Conservation (phyloP, 2,888 invertebrate species). For the Sturmia bella region DNA sequence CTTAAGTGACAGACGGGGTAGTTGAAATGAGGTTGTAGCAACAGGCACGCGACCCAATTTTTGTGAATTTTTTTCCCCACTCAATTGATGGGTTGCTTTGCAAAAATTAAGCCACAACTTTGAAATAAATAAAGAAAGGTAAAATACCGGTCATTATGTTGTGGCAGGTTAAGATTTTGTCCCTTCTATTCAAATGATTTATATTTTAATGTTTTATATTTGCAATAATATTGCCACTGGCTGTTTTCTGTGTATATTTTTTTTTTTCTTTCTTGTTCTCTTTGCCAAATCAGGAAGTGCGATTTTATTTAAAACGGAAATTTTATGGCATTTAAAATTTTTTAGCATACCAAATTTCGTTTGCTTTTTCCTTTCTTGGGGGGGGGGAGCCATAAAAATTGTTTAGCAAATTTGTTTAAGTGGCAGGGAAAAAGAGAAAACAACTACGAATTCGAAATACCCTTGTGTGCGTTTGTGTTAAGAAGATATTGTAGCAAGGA, state of each 20-base stretch:
- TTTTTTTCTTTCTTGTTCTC: not conserved
- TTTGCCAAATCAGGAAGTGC: slow-evolving; percentile 46
- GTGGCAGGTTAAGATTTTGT: slow-evolving; percentile 46
- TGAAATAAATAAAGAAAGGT: not conserved
- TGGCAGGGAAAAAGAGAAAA: not conserved
- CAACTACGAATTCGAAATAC: slow-evolving; percentile 17
- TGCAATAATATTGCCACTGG: not conserved
- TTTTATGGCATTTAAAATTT: slow-evolving; percentile 63
- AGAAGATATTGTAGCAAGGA: not conserved
- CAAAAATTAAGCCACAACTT: slow-evolving; percentile 34
- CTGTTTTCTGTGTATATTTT: not conserved
- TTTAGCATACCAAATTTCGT: slow-evolving; percentile 27
- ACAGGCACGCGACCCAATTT: slow-evolving; percentile 63
- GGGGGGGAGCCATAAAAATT: slow-evolving; percentile 62
- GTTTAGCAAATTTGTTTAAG: slow-evolving; percentile 52
- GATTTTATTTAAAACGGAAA: slow-evolving; percentile 62
- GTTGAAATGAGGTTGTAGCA: slow-evolving; percentile 39
- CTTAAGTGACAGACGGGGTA: slow-evolving; percentile 2
- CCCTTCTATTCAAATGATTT: not conserved
- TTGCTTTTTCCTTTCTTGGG: not conserved
- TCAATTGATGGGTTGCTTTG: slow-evolving; percentile 8
- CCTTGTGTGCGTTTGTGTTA: not conserved
- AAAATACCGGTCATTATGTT: slow-evolving; percentile 58
- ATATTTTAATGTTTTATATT: slow-evolving; percentile 29
- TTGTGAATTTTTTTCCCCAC: slow-evolving; percentile 16